phyloP scores from a whole-genome alignment of 2,888 invertebrate genomes.

The Campaea margaritaria region DNA sequence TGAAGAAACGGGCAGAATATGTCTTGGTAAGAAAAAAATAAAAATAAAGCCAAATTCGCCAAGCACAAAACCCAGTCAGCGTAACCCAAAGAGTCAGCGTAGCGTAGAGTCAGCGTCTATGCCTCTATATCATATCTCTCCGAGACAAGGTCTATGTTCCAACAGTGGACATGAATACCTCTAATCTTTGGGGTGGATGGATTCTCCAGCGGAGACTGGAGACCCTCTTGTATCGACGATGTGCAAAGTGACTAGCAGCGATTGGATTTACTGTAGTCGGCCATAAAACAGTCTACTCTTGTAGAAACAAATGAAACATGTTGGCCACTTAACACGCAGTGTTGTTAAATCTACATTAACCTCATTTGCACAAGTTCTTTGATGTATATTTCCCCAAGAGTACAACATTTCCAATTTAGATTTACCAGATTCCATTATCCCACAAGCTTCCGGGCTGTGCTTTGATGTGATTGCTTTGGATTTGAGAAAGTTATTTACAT shows the following conservation, averaged over 20 bases:
- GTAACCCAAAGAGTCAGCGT: too few species aligned
- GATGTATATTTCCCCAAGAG: conserved; percentile 28
- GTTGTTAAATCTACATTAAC: conserved; percentile 19
- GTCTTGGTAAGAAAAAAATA: too few species aligned
- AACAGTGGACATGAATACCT: too few species aligned
- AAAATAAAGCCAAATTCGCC: too few species aligned
- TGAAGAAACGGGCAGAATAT: too few species aligned
- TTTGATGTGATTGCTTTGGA: conserved; percentile 26
- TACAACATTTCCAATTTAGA: conserved; percentile 28
- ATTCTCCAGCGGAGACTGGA: too few species aligned
- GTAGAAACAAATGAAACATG: conserved; percentile 9
- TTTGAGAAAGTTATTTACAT: conserved; percentile 12
- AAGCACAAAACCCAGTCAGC: too few species aligned
- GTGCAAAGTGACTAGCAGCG: background rate
- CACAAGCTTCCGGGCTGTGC: conserved; percentile 22
- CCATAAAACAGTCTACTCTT: background rate
- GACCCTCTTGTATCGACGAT: background rate
- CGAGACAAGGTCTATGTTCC: too few species aligned
- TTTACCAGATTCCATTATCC: conserved; percentile 29
- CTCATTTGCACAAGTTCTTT: conserved; percentile 26
- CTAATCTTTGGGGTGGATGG: too few species aligned
- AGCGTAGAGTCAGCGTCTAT: too few species aligned
- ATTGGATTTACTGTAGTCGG: background rate
- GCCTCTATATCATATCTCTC: too few species aligned
- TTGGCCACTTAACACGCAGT: conserved; percentile 12